Base-by-base conservation (phyloP, 2,113 vertebrate species). In the Amphilophus citrinellus region DNA sequence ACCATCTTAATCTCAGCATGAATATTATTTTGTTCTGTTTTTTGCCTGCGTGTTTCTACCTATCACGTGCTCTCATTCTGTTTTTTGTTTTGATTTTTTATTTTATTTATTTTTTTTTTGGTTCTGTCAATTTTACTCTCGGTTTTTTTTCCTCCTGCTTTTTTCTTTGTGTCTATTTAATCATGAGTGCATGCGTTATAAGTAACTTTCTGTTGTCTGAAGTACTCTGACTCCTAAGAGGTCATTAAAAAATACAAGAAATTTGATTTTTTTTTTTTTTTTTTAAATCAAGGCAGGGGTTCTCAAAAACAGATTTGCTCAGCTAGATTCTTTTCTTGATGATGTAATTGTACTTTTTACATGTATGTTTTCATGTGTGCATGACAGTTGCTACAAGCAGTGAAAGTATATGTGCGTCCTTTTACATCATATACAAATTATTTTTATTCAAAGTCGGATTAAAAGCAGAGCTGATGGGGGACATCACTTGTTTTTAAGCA, bases 11-110 rank as follows among this genome's bases (percentile, higher is more conserved):
- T 39, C 61, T 62, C 62, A 53, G 60, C 82, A 79, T 2, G 81
- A 62, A 80, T 4, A 79, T 89, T 88, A 7, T 35, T 35, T 35
- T 35, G 35, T 35, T 35, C 6, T 35, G 6, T 59, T 63, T 88
- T 84, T 58, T 73, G 50, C 82, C 60, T 65, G 37, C 57, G 75
- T 88, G 80, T 80, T 65, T 80, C 53, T 73, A 37, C 79, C 47
- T 35, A 17, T 88, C 79, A 80, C 83, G 62, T 13, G 18, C 71
- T 73, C 78, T 81, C 61, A 47, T 80, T 83, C 30, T 18, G 60
- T 44, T 37, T 63, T 47, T 15, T 47, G 3, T 14, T 44, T 44
- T 14, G 11, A 13, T 44, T 44, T 13, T 3, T 11, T 3, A 3
- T 7, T 83, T 39, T 68, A 7, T 77, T 30, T 3, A n/a, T n/a